Evolutionary conservation across 1,140 invertebrate genomes (phyloP), one percentile per base, ranked within the genome.

Genomic region (Dendrolimus kikuchii): DNA sequence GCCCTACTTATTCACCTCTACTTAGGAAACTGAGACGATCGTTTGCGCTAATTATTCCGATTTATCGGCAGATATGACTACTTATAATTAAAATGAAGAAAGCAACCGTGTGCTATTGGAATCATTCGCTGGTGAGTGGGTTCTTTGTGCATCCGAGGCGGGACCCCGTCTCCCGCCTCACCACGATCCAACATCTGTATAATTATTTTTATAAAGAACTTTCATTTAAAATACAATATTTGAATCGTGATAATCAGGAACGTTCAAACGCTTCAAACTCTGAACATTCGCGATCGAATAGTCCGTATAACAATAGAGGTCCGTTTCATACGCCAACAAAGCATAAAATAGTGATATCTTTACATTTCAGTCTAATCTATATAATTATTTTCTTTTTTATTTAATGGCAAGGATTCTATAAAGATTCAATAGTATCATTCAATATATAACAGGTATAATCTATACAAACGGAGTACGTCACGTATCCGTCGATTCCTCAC

Each of bases 341-440:
- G 81, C 83, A 86, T 86, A 81, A 83, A 86, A 84, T 86, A 86
- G 76, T 86, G 83, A 86, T 86, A 86, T 86, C 72, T 82, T 86
- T 84, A 86, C 77, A 83, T 77, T 73, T 86, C 83, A 86, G 83
- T 86, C 81, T 86, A 86, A 77, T 81, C 81, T 84, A 84, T 83
- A 81, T 83, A 81, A 86, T 84, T 76, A 80, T 77, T 74, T 73
- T 76, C 67, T 83, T 66, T 23, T 23, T 71, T 80, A 45, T 45
- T 81, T 76, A 81, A 80, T 84, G 83, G 83, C 83, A 86, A 86
- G 83, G 83, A 84, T 79, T 82, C 83, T 86, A 84, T 84, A 86
- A 82, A 86, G 83, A 84, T 77, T 83, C 77, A 82, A 86, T 83
- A 85, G 75, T 86, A 75, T 82, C 67, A 72, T 81, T 69, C 67